Evolutionary conservation across 2,113 vertebrate species (phyloP), one percentile per base, ranked within the genome.

Genomic region (Oncorhynchus nerka): DNA sequence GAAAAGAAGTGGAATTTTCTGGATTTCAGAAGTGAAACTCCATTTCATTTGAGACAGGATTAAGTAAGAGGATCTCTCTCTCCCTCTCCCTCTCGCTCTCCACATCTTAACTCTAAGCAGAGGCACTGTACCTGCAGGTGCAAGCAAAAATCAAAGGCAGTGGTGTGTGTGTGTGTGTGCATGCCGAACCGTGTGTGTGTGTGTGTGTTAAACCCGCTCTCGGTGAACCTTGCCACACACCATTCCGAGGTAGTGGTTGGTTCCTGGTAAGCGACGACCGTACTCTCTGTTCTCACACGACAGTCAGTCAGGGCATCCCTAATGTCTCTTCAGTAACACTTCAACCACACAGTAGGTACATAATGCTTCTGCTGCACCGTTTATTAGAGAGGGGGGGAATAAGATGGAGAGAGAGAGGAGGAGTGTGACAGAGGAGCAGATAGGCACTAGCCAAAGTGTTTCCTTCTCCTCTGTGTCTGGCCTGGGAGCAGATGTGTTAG

Each of bases 261-360:
- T 81, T 76, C 16, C 9, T 32, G 73, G 76, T 61, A 68, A 22
- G 81, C 71, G 16, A 22, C 28, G 13, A 15, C 51, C 51, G 3
- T 5, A 15, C 16, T 55, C 16, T 55, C 73, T 78, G 39, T 15
- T 26, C 79, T 83, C 79, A 83, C 78, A 81, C 49, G 79, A 67
- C 16, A 64, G 51, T 55, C 16, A 19, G 12, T 19, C 51, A 55
- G 51, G 65, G 78, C 80, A 70, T 85, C 74, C 81, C 77, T 71
- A 87, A 89, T 82, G 77, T 78, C 78, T 73, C 82, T 88, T 80
- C 81, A 72, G 74, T 86, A 83, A 73, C 76, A 71, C 73, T 26
- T 87, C 76, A 85, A 84, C 74, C 74, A 68, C 34, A 34, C 34
- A 34, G 34, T 34, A 5, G 5, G 77, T 67, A 26, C 73, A 75